Evolutionary conservation across 2,888 invertebrate species (phyloP).

Genomic region (Callinectes sapidus): DNA sequence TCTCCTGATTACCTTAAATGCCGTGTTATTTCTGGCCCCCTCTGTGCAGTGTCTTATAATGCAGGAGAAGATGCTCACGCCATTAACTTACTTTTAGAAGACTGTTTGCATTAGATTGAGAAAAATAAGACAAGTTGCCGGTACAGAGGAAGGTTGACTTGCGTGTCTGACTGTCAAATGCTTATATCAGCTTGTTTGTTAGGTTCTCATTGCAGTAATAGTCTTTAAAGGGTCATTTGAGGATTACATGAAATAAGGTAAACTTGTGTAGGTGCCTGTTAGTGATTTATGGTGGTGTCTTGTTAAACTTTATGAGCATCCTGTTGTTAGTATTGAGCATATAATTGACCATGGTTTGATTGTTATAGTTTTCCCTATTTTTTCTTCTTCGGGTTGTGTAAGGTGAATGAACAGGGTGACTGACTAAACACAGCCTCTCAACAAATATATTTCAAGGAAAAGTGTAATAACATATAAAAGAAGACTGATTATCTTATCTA

Average conservation of each 20-base stretch:
- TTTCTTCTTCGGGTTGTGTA: background rate
- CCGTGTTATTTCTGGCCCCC: background rate
- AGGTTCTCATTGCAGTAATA: background rate
- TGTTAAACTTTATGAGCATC: no score
- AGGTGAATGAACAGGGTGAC: no score
- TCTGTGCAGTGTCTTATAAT: no score
- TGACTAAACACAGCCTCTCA: background rate
- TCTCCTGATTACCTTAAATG: background rate
- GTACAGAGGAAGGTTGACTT: background rate
- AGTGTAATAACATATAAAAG: background rate
- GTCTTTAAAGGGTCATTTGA: background rate
- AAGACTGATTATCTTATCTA: background rate
- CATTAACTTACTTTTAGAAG: background rate
- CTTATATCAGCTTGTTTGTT: background rate
- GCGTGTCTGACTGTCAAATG: background rate
- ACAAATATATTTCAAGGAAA: background rate
- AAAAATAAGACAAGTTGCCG: background rate
- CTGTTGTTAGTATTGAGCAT: no score
- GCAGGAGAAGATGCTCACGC: background rate
- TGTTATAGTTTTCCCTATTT: background rate
- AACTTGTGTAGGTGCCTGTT: background rate
- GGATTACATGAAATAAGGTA: background rate
- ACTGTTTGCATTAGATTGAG: background rate
- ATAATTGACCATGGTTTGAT: background rate
- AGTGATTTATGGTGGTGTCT: background rate